Evolutionary conservation across 2,113 vertebrate species (phyloP).

Genomic region (Ciconia maguari): DNA sequence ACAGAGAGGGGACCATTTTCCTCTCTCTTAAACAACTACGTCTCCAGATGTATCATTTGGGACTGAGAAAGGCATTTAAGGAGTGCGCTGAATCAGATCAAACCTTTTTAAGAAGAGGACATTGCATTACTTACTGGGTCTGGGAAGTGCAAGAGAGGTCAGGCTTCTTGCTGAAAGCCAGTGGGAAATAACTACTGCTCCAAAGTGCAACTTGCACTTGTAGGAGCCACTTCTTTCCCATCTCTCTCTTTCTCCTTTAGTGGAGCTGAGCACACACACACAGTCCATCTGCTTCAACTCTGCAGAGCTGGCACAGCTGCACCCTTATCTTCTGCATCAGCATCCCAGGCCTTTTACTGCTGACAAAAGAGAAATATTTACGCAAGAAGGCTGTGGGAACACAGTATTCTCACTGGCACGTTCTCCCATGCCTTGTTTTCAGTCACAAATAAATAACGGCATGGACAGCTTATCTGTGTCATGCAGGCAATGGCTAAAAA

Average conservation of each 20-base stretch:
- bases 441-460: background rate
- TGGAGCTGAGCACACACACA: background rate
- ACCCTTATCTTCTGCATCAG: conserved; percentile 51
- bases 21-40: background rate
- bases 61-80: background rate
- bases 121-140: background rate
- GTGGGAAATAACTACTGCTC: background rate
- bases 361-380: conserved; percentile 28
- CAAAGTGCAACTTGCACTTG: background rate
- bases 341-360: background rate
- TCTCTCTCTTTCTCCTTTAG: background rate
- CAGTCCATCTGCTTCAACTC: background rate
- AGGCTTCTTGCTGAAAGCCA: background rate
- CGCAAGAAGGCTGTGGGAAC: conserved; percentile 12
- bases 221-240: background rate
- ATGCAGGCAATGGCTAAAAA: background rate
- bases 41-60: background rate
- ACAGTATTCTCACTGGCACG: background rate
- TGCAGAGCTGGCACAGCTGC: background rate
- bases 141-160: background rate
- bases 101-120: background rate
- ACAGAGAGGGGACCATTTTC: background rate
- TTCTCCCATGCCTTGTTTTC: background rate
- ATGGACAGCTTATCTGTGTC: background rate
- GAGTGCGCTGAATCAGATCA: background rate